Evolutionary conservation across 2,888 invertebrate species (phyloP), one percentile per base, ranked within the genome.

Genomic region (Polyommatus icarus): DNA sequence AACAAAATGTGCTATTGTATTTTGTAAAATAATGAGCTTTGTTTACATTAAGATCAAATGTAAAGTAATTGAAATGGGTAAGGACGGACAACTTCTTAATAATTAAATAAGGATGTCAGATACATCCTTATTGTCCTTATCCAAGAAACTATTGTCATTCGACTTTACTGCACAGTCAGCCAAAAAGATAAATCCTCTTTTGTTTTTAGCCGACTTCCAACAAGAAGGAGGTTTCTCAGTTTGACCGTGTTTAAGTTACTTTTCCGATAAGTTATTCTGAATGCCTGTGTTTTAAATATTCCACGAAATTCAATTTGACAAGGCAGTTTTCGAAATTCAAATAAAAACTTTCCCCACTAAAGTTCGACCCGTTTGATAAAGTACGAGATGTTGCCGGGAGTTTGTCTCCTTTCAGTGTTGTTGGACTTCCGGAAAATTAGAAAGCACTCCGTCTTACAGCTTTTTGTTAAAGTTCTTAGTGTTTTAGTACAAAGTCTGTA

Each of bases 301-400:
- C 24, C 12, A 20, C 61, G 8, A 24, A 20, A 24, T 67, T 67
- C 29, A 18, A 67, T 32, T 67, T 29, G 6, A 67, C 15, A 32
- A 29, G 15, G 4, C 10, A 61, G 18, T 29, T 67, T 67, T 67
- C 59, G 20, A 59, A 59, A 15, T 59, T 59, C 20, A 32, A 32
- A 67, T 67, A 67, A 29, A 67, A 73, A 73, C 73, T 73, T 73
- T 73, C 12, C 40, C 6, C 67, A 18, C 29, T 67, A 32, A 67
- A 32, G 29, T 67, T 67, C 12, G 67, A 67, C 29, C 29, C 29
- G 32, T 67, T 67, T 32, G 29, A 67, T 67, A 15, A 67, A 67
- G 67, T 29, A 67, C 67, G 15, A 59, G 61, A 32, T 32, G 18
- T 18, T 32, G 32, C 15, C 29, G 32, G 5, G 18, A 67, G 67